Base-by-base conservation (phyloP, 2,888 invertebrate species). In the Lysandra bellargus region DNA sequence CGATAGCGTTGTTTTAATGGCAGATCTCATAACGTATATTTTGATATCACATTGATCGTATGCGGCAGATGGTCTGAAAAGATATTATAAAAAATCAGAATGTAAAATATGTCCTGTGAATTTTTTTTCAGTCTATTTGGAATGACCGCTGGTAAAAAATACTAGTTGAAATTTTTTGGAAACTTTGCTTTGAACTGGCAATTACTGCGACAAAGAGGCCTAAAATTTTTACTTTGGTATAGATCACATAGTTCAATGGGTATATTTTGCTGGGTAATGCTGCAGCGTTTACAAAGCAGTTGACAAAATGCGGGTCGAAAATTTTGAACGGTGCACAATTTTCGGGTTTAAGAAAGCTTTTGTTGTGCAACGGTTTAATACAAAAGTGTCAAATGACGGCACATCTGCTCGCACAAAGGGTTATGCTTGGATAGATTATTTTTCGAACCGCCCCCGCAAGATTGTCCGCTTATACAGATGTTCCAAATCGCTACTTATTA, bases 361-460 rank as follows among this genome's bases (percentile, higher is more conserved):
- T 94, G 94, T 94, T 93, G 94, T 94, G 94, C 94, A 94, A 94
- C 92, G 92, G 91, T 91, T 92, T 94, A 94, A 93, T 94, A 94
- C 94, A 94, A 93, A 94, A 94, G 94, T 94, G 94, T 94, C 94
- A 92, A 94, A 94, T 94, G 94, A 94, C 94, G 92, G 92, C 93
- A 91, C 94, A 94, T 94, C 94, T 94, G 94, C 91, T 88, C 84
- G 85, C 90, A 92, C 93, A 94, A 94, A 94, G 94, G 94, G 94
- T 94, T 94, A 91, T 88, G 86, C 87, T 86, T 87, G 90, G 92
- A 92, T 92, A 91, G 93, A 94, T 94, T 94, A 94, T 94, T 94
- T 94, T 93, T 91, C 93, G 90, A 91, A 91, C 91, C 89, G 90
- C 94, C 94, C 94, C 90, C 94, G 90, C 91, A 92, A 94, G 93